These are phyloP conservation scores for Echinarachnius parma DNA, from an alignment of 53 echinoderm and acorn worm species.

Conservation along the genomic window DNA sequence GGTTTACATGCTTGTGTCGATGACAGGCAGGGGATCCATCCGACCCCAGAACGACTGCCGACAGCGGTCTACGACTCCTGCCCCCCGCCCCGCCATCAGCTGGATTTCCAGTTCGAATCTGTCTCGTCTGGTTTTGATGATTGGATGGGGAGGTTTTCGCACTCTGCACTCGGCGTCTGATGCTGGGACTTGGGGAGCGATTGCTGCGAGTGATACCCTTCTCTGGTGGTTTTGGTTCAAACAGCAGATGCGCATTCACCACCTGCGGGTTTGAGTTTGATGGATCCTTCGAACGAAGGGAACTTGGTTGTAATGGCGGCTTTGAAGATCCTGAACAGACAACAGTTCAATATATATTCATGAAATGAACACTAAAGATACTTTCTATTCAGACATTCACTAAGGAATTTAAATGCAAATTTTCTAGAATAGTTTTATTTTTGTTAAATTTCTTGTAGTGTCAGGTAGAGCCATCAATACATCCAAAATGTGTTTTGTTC, in stretches of 20 bases:
- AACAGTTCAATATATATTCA: no score
- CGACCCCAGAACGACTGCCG: constrained; percentile 37
- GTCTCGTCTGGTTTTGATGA: constrained; percentile 23
- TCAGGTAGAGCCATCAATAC: no score
- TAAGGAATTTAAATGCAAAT: no score
- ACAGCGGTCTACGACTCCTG: constrained; percentile 27
- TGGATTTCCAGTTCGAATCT: constrained; percentile 4
- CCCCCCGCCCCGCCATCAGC: background rate
- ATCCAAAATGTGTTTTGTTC: no score
- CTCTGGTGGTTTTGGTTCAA: constrained; percentile 79
- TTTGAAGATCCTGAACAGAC: no score
- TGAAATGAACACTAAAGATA: no score
- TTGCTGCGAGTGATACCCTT: background rate
- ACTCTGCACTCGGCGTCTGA: constrained; percentile 67
- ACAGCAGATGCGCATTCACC: constrained; percentile 79
- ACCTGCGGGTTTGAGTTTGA: no score
- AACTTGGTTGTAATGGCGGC: no score
- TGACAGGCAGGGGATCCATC: constrained; percentile 7
- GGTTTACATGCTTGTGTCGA: background rate
- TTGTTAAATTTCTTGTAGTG: no score
- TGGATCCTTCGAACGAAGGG: no score
- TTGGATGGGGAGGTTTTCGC: constrained; percentile 61
- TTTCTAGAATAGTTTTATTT: no score
- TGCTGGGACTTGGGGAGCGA: constrained; percentile 43
- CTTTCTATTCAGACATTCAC: no score